Base-by-base conservation (phyloP, 2,113 vertebrate species). In the Hylia prasina region DNA sequence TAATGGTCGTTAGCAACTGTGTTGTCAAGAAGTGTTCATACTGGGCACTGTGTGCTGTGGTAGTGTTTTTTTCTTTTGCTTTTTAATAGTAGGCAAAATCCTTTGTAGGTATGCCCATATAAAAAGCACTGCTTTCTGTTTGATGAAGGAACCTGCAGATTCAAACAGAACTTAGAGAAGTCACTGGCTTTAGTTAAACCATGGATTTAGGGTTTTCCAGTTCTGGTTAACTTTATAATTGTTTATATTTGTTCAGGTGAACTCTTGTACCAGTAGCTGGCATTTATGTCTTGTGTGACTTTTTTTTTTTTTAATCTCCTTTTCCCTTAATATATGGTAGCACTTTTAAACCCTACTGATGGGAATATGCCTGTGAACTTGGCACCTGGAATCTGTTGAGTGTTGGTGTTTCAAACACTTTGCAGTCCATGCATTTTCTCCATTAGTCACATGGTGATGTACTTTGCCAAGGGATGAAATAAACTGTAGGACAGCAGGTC, bases 401-500 rank as follows among this genome's bases (percentile, higher is more conserved):
- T 91, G 71, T 66, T 83, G 58, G 50, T 90, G 31, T 91, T 97
- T 94, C 66, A 95, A 94, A 81, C 75, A 71, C 93, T 97, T 95
- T 25, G 77, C 54, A 89, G 84, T 88, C 92, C 69, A 18, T 95
- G 76, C 63, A 28, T 97, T 97, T 96, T 87, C 64, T 91, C 19
- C n/a, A 39, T 85, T 93, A 64, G 90, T 90, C 92, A 79, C 89
- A 90, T 94, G 90, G 64, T 90, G 95, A 96, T 90, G 94, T 93
- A 60, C 94, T 88, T 80, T 92, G 83, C 87, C 88, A 94, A 39
- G 58, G 68, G 69, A 58, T 88, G 90, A 96, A 94, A 89, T 89
- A 91, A 89, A 51, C 76, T 89, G 15, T 64, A 84, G 33, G 53
- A 90, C 63, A 84, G 85, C 75, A 92, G 89, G 63, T 94, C 89